phyloP scores from a whole-genome alignment of 1,140 invertebrate genomes.

The Pogonomyrmex barbatus region DNA sequence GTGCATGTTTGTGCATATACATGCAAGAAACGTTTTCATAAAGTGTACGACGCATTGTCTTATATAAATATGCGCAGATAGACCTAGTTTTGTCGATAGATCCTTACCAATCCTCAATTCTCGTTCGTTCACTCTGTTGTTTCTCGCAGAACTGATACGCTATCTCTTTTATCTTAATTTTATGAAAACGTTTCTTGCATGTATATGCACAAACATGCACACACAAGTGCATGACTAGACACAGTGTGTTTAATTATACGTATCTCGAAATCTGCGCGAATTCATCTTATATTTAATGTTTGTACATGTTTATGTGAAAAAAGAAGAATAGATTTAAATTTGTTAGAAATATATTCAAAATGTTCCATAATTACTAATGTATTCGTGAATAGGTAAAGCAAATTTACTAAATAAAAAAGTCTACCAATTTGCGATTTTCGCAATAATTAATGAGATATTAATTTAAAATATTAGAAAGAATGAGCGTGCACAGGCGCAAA shows the following conservation, averaged over 20 bases:
- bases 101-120: constrained; percentile 51
- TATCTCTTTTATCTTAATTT: neutral
- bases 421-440: too few species aligned
- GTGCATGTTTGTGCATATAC: constrained; percentile 22
- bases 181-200: constrained; percentile 36
- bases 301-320: constrained; percentile 72
- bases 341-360: neutral
- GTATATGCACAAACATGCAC: constrained; percentile 22
- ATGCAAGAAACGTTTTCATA: constrained; percentile 36
- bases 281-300: constrained; percentile 78
- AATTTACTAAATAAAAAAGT: too few species aligned
- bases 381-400: too few species aligned
- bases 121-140: constrained; percentile 25
- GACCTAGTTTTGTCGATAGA: constrained; percentile 54
- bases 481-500: too few species aligned
- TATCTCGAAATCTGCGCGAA: constrained; percentile 82
- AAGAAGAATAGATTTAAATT: constrained; percentile 27
- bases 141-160: neutral
- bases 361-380: too few species aligned
- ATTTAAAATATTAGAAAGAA: too few species aligned
- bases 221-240: constrained; percentile 50
- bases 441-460: too few species aligned
- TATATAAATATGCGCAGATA: constrained; percentile 71
- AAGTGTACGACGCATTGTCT: constrained; percentile 59
- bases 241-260: constrained; percentile 83